Evolutionary conservation across 2,113 vertebrate genomes (phyloP).

Genomic region (Corythaixoides concolor): DNA sequence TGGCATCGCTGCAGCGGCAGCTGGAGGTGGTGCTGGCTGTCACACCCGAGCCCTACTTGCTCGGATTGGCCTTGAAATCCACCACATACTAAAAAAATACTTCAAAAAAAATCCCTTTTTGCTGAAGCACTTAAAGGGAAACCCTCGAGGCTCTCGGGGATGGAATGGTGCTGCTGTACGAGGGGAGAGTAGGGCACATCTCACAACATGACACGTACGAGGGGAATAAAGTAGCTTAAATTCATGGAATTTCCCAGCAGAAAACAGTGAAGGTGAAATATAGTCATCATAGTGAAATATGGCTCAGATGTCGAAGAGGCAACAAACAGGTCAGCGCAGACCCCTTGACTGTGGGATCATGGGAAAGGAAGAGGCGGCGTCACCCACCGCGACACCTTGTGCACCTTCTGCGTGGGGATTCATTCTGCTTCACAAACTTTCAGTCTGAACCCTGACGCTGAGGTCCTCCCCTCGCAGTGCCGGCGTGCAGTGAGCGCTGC

Average conservation of each 20-base stretch:
- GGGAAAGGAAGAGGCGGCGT: background rate
- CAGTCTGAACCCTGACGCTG: background rate
- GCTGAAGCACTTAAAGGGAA: background rate
- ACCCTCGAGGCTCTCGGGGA: background rate
- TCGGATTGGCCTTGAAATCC: background rate
- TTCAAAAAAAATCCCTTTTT: background rate
- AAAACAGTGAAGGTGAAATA: background rate
- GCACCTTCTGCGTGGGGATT: background rate
- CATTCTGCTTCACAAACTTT: background rate
- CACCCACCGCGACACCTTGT: rapidly evolving
- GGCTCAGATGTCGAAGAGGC: background rate
- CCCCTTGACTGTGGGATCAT: background rate
- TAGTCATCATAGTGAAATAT: background rate
- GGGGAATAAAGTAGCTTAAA: background rate
- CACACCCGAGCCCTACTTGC: rapidly evolving
- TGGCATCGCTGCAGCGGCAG: background rate
- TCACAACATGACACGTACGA: background rate
- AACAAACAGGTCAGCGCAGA: background rate
- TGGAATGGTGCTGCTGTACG: background rate
- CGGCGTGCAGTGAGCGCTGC: background rate
- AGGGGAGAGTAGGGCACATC: conserved; percentile 11
- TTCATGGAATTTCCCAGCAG: background rate
- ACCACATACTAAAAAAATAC: background rate
- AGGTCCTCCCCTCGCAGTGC: background rate
- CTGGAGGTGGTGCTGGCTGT: background rate